A percentile compares a stretch with the other conserved stretches of the same genome.
Evolutionary conservation across 2,797 vertebrate species (phyloP).

Genomic region (Fistularia commersonii): DNA sequence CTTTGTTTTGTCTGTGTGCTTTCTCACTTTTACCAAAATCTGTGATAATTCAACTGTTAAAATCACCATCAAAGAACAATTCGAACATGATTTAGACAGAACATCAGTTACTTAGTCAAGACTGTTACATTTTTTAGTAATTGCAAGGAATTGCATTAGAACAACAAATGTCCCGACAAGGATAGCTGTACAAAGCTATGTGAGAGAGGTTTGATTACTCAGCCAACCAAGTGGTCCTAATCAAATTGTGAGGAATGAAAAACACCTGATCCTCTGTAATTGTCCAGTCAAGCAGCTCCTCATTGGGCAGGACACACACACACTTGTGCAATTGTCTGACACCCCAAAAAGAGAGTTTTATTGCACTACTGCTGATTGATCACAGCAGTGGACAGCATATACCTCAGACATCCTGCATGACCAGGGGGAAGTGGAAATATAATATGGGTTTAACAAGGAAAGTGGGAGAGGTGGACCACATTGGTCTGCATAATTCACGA

Average conservation of each 20-base stretch:
- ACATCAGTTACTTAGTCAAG: too few relatives aligned
- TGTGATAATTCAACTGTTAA: too few relatives aligned
- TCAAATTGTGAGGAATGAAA: constrained; percentile 24
- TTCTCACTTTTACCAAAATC: too few relatives aligned
- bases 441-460: constrained; percentile 1
- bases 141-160: too few relatives aligned
- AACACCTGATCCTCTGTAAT: constrained; percentile 37
- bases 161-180: too few relatives aligned
- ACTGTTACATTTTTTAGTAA: too few relatives aligned
- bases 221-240: constrained; percentile 29
- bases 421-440: background rate
- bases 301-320: too few relatives aligned
- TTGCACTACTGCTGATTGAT: constrained; percentile 7
- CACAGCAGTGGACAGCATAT: background rate
- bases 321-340: too few relatives aligned
- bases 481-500: constrained; percentile 1
- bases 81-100: too few relatives aligned
- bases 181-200: background rate
- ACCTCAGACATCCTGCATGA: constrained; percentile 1
- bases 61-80: too few relatives aligned
- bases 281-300: background rate
- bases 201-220: constrained; percentile 33
- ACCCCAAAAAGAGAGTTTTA: too few relatives aligned
- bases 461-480: background rate
- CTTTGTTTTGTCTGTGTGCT: too few relatives aligned